Conservation (phyloP, 2,888 invertebrate genomes). For the Celastrina argiolus region DNA sequence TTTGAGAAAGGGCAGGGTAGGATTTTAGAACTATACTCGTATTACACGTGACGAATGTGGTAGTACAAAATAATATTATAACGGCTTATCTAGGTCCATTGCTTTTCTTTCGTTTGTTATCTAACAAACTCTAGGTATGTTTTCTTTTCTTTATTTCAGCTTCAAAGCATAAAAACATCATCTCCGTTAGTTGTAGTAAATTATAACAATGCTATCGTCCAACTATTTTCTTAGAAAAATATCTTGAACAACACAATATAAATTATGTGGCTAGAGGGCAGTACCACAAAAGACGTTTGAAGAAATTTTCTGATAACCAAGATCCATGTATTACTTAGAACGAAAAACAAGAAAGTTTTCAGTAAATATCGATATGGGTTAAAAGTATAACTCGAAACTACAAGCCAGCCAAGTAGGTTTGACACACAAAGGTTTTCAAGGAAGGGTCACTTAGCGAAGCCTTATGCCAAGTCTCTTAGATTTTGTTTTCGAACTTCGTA, state of each 20-base stretch:
- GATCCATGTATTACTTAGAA: neutral
- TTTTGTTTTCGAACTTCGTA: too few relatives aligned
- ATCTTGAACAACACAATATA: neutral
- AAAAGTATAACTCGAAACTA: too few relatives aligned
- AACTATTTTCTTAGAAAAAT: neutral
- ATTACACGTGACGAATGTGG: too few relatives aligned
- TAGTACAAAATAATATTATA: too few relatives aligned
- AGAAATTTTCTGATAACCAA: neutral
- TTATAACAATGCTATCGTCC: neutral
- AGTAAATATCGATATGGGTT: too few relatives aligned
- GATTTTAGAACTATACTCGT: too few relatives aligned
- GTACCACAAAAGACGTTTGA: neutral
- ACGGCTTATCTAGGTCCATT: neutral
- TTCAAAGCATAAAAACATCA: neutral
- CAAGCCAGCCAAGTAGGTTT: too few relatives aligned
- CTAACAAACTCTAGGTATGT: neutral
- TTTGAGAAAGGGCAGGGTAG: too few relatives aligned
- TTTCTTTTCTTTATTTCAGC: slow-evolving; percentile 2
- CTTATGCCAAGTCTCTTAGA: too few relatives aligned
- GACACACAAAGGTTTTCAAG: too few relatives aligned
- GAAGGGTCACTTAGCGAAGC: too few relatives aligned
- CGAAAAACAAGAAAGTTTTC: too few relatives aligned
- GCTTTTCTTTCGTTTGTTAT: neutral
- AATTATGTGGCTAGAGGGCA: slow-evolving; percentile 7
- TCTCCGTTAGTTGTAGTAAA: neutral